phyloP scores from a whole-genome alignment of 2,888 invertebrate genomes.

The Cataglyphis altisquamis region DNA sequence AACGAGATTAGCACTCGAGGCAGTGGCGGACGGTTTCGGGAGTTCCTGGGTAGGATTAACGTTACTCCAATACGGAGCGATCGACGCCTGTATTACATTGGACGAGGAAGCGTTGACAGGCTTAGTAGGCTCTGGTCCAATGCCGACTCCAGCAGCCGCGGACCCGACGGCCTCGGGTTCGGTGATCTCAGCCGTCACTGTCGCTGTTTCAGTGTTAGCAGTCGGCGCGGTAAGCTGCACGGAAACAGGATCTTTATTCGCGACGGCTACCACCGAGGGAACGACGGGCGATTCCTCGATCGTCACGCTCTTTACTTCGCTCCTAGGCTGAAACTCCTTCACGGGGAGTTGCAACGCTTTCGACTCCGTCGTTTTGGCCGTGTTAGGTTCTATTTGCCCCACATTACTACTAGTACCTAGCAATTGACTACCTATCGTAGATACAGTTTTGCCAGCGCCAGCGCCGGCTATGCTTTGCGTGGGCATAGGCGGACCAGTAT shows the following conservation, averaged over 20 bases:
- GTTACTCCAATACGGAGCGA: slow-evolving; percentile 53
- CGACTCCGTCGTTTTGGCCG: slow-evolving; percentile 73
- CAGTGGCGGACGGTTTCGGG: slow-evolving; percentile 70
- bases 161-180: slow-evolving; percentile 12
- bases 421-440: slow-evolving; percentile 76
- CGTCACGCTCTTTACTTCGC: slow-evolving; percentile 74
- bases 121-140: slow-evolving; percentile 34
- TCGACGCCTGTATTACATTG: slow-evolving; percentile 61
- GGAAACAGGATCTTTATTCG: slow-evolving; percentile 77
- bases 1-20: slow-evolving; percentile 71
- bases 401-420: slow-evolving; percentile 67
- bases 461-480: slow-evolving; percentile 72
- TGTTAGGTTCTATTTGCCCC: slow-evolving; percentile 66
- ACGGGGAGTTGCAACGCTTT: slow-evolving; percentile 78
- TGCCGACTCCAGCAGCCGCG: slow-evolving; percentile 55
- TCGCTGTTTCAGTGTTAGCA: slow-evolving; percentile 30
- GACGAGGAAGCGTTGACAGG: slow-evolving; percentile 63
- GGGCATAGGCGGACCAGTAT: slow-evolving; percentile 68
- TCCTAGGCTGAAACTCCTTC: slow-evolving; percentile 80
- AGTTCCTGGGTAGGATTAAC: slow-evolving; percentile 64
- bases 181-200: slow-evolving; percentile 54
- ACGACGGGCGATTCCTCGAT: slow-evolving; percentile 67
- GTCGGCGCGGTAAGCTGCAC: slow-evolving; percentile 82
- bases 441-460: slow-evolving; percentile 56
- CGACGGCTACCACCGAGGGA: slow-evolving; percentile 53